Percentiles rank a stretch among this genome's conserved stretches.
Evolutionary conservation across 2,797 vertebrate genomes (phyloP).

Genomic region (Lithobates sylvaticus): DNA sequence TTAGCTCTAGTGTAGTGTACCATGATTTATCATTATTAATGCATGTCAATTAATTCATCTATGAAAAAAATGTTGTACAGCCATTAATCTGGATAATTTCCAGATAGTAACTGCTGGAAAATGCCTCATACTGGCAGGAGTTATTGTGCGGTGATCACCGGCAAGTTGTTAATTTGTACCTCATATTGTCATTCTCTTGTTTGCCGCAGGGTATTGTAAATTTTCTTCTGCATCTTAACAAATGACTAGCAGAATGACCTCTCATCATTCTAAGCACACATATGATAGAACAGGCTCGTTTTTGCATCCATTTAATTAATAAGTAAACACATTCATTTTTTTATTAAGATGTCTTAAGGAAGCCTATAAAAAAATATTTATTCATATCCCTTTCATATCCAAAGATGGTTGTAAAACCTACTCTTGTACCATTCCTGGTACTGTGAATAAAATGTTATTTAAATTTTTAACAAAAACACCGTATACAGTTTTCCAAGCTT

Average conservation of each 20-base stretch:
- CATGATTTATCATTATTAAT: slow-evolving; percentile 13
- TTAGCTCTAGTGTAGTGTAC: slow-evolving; percentile 18
- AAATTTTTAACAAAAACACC: no score
- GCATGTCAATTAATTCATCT: slow-evolving; percentile 9
- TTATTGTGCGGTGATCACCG: slow-evolving; percentile 12
- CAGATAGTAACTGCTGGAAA: slow-evolving; percentile 43
- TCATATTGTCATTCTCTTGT: slow-evolving; percentile 1
- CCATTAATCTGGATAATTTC: slow-evolving; percentile 16
- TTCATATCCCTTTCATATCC: no score
- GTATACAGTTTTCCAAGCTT: no score
- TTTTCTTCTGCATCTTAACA: slow-evolving; percentile 11
- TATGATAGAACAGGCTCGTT: no score
- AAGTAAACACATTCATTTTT: no score
- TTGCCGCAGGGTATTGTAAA: slow-evolving; percentile 24
- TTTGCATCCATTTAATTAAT: no score
- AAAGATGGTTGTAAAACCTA: no score
- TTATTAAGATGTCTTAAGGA: no score
- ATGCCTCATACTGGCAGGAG: slow-evolving; percentile 40
- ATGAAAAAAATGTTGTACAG: slow-evolving; percentile 8
- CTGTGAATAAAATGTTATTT: no score
- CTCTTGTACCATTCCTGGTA: no score
- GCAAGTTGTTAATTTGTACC: slow-evolving; percentile 32
- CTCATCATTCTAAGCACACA: no score
- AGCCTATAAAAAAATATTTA: no score
- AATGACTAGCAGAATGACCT: neutral